Evolutionary conservation across 2,888 invertebrate genomes (phyloP), one percentile per base, ranked within the genome.

Genomic region (Chrysotoxum bicinctum): DNA sequence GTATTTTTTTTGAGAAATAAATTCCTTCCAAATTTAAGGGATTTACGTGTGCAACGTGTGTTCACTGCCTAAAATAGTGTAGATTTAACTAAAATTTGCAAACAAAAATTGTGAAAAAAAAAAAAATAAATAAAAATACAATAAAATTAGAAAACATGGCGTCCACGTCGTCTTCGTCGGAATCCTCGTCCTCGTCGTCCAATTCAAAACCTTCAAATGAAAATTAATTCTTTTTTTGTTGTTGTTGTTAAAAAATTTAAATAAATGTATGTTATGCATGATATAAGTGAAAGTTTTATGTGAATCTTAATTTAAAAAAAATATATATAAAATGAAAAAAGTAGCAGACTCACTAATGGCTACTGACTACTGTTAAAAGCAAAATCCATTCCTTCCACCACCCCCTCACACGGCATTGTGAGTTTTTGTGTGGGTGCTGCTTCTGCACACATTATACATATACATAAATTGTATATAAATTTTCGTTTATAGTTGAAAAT

Each of bases 131-230:
- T 37, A 37, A 68, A 56, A 81, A 73, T 76, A 76, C 70, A 84
- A 68, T 75, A 75, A 69, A 52, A 48, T 69, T 45, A 73, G 73
- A 77, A 85, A 85, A 85, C 85, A 85, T 85, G 85, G 85, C 85
- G 85, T 85, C 85, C 81, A 81, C 70, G 58, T 85, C 73, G 83
- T 83, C 76, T 75, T 85, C 81, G 85, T 81, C 79, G 79, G 78
- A 78, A 73, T 69, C 68, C 64, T 72, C 78, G 64, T 83, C 84
- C 76, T 73, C 68, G 78, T 73, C 82, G 84, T 85, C 81, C 73
- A 81, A 76, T 73, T 69, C 54, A 48, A 69, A 77, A 76, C 81
- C 81, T 26, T 26, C 26, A 50, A 68, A 68, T 21, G 43, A 73
- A 62, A 76, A 76, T 77, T 81, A 64, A 76, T 62, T 30, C 19